Percentiles rank a stretch among this genome's conserved stretches.
Evolutionary conservation across 1,140 invertebrate genomes (phyloP).

Genomic region (Asobara japonica): DNA sequence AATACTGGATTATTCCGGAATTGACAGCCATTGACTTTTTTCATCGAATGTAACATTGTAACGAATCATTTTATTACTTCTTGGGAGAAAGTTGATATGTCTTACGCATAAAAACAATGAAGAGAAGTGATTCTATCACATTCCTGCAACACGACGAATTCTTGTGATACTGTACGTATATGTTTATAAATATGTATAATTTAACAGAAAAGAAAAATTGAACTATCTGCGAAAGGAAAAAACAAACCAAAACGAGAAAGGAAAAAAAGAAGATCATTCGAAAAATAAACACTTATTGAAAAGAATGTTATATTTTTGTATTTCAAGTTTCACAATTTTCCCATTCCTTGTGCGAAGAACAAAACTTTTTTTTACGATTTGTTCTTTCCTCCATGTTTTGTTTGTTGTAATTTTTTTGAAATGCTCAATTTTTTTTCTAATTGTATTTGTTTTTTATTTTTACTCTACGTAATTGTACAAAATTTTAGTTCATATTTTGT

Average conservation of each 20-base stretch:
- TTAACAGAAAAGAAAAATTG: constrained; percentile 37
- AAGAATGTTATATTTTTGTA: constrained; percentile 44
- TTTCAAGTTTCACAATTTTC: not conserved
- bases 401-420: too few relatives aligned
- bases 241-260: not conserved
- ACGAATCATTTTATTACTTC: too few relatives aligned
- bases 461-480: too few relatives aligned
- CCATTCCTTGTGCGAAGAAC: not conserved
- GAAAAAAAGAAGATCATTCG: not conserved
- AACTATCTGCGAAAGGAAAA: not conserved
- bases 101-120: not conserved
- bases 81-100: not conserved
- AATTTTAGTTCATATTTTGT: too few relatives aligned
- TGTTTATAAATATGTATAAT: constrained; percentile 54
- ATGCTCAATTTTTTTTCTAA: too few relatives aligned
- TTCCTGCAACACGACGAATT: constrained; percentile 40
- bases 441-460: too few relatives aligned
- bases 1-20: not conserved
- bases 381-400: too few relatives aligned
- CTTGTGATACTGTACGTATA: constrained; percentile 53
- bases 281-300: not conserved
- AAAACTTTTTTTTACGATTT: too few relatives aligned
- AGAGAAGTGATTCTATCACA: not conserved
- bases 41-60: not conserved
- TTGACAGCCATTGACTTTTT: not conserved